Conservation (phyloP, 2,797 vertebrate genomes). For the Parotocinclus haroldoi region DNA sequence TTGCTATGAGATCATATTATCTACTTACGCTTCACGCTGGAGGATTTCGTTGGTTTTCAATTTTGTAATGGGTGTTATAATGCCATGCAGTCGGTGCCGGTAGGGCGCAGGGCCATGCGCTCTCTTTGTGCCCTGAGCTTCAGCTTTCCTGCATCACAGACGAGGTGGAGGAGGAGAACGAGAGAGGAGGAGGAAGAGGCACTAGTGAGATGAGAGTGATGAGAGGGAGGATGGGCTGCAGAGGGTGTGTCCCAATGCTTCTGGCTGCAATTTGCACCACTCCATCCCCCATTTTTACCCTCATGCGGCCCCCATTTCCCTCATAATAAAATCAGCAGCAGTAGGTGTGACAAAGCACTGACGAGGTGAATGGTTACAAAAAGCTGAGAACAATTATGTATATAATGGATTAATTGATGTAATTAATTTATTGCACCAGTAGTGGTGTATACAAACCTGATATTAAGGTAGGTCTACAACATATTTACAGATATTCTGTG, state of each 20-base stretch:
- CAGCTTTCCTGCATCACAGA: slow-evolving; percentile 3
- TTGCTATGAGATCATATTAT: too few species aligned
- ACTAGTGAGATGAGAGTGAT: slow-evolving; percentile 15
- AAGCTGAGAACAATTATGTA: too few species aligned
- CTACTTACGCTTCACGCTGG: too few species aligned
- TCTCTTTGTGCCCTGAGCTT: slow-evolving; percentile 65
- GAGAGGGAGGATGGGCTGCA: slow-evolving; percentile 53
- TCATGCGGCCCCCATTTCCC: background rate
- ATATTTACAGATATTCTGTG: too few species aligned
- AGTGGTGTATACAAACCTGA: too few species aligned
- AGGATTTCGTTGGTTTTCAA: too few species aligned
- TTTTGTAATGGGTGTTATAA: slow-evolving; percentile 12
- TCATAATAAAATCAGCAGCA: background rate
- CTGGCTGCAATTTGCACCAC: slow-evolving; percentile 66
- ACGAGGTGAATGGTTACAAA: too few species aligned
- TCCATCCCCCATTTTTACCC: slow-evolving; percentile 58
- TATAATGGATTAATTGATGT: too few species aligned
- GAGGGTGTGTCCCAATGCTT: slow-evolving; percentile 62
- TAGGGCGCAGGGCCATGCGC: slow-evolving; percentile 47
- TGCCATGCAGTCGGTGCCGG: slow-evolving; percentile 1
- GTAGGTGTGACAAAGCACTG: too few species aligned
- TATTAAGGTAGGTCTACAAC: too few species aligned
- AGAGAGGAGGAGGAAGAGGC: slow-evolving; percentile 22
- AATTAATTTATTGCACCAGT: too few species aligned
- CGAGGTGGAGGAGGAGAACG: slow-evolving; percentile 26